phyloP scores from a whole-genome alignment of 2,113 vertebrate genomes.

The Oreamnos americanus region DNA sequence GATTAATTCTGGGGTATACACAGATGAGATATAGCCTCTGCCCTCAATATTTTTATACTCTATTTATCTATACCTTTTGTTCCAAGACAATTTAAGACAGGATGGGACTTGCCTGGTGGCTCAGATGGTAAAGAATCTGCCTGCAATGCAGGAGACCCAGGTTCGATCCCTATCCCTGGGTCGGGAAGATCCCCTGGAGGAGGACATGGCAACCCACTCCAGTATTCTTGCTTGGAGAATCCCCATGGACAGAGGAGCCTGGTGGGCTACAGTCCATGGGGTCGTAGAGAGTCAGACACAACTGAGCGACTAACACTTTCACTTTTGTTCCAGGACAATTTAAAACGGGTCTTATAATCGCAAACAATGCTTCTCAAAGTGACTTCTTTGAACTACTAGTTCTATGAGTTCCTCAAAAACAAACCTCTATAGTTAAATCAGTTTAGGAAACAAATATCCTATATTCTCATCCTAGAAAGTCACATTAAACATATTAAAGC shows the following conservation, averaged over 20 bases:
- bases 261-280: not conserved
- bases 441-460: not conserved
- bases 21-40: not conserved
- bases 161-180: not conserved
- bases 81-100: not conserved
- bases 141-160: not conserved
- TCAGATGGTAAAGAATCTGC: not conserved
- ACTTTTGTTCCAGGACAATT: not conserved
- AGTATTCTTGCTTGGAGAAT: not conserved
- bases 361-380: not conserved
- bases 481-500: not conserved
- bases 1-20: not conserved
- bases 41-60: not conserved
- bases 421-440: not conserved
- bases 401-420: not conserved
- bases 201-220: not conserved
- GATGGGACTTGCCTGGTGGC: not conserved
- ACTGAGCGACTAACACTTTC: not conserved
- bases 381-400: not conserved
- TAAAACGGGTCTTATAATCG: not conserved
- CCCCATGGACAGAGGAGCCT: not conserved
- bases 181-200: not conserved
- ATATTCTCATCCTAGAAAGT: not conserved
- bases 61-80: not conserved
- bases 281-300: not conserved